These are phyloP conservation scores for Cephalopholis sonnerati DNA, from an alignment of 2,113 vertebrate species.

Conservation along the genomic window DNA sequence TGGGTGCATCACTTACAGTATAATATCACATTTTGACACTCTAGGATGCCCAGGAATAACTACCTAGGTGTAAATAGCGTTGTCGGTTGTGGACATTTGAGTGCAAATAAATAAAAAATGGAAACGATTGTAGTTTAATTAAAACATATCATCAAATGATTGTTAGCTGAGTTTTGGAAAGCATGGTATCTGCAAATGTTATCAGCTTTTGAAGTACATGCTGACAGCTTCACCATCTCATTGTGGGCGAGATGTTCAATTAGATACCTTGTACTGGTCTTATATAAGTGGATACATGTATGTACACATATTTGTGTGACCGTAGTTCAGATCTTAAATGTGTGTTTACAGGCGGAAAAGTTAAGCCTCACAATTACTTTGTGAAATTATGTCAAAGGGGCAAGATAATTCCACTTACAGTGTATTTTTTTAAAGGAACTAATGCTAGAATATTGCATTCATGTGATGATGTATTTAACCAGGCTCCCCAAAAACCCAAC, in stretches of 20 bases:
- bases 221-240: not conserved
- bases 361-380: not conserved
- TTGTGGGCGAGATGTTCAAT: too few relatives aligned
- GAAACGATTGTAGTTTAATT: too few relatives aligned
- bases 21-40: too few relatives aligned
- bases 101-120: too few relatives aligned
- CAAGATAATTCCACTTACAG: not conserved
- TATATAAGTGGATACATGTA: not conserved
- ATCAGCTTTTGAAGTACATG: not conserved
- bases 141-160: not conserved
- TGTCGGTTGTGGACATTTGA: too few relatives aligned
- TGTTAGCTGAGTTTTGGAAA: not conserved
- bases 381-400: not conserved
- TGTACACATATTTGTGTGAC: not conserved
- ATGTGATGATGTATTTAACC: not conserved
- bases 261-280: too few relatives aligned
- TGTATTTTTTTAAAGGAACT: not conserved
- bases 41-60: too few relatives aligned
- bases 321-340: not conserved
- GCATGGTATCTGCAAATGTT: not conserved
- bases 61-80: too few relatives aligned
- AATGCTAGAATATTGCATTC: not conserved
- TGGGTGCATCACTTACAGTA: too few relatives aligned
- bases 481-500: not conserved
- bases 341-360: not conserved